These are phyloP conservation scores for Drosophila aff. DNA, from an alignment of 1,140 invertebrate genomes.

Conservation along the genomic window DNA sequence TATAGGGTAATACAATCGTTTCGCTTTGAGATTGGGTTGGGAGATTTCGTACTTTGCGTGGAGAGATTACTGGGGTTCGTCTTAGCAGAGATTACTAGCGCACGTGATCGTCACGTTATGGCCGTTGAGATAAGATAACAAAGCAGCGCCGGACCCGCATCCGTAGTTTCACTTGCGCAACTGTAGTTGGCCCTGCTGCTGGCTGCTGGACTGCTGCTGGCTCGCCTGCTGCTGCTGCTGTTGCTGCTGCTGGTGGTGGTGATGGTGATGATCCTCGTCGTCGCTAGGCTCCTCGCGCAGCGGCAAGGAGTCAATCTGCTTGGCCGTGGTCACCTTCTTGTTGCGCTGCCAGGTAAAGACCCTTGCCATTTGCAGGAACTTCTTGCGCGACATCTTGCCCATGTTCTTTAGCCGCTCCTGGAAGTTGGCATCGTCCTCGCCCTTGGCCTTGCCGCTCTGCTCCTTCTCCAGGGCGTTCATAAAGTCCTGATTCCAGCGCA, in stretches of 20 bases:
- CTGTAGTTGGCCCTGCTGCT: constrained; percentile 65
- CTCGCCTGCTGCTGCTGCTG: constrained; percentile 48
- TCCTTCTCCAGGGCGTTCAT: constrained; percentile 93
- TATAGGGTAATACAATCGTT: constrained; percentile 51
- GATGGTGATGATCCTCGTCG: constrained; percentile 86
- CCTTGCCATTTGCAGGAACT: constrained; percentile 92
- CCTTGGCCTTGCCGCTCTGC: constrained; percentile 86
- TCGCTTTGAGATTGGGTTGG: constrained; percentile 28
- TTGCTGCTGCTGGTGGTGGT: constrained; percentile 62
- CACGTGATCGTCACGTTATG: constrained; percentile 68
- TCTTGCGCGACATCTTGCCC: constrained; percentile 94
- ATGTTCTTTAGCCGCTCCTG: constrained; percentile 94
- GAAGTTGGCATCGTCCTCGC: constrained; percentile 91
- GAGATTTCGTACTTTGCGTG: constrained; percentile 40
- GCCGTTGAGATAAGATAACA: constrained; percentile 79
- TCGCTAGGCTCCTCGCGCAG: constrained; percentile 88
- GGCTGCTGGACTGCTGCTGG: constrained; percentile 36
- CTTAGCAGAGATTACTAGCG: constrained; percentile 49
- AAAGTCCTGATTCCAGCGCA: constrained; percentile 95
- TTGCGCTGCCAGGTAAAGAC: constrained; percentile 90
- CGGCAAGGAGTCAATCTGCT: constrained; percentile 86
- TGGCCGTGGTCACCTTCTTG: constrained; percentile 89
- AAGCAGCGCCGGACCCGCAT: constrained; percentile 15
- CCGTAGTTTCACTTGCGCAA: constrained; percentile 64
- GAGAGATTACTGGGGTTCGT: constrained; percentile 39